phyloP scores from a whole-genome alignment of 2,113 vertebrate genomes.

The Varanus komodoensis region DNA sequence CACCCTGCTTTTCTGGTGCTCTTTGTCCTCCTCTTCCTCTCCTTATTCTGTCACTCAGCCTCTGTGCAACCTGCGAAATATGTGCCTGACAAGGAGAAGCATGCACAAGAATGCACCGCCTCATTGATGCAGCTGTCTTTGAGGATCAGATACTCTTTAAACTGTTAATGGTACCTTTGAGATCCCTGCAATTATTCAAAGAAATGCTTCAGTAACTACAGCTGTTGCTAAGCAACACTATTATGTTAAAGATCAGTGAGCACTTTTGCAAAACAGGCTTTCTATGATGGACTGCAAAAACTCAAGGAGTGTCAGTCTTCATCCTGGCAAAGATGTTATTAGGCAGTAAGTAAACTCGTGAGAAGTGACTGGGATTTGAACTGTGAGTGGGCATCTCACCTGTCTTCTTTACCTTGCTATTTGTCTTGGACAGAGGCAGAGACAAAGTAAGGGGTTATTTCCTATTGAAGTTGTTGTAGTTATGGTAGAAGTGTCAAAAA shows the following conservation, averaged over 20 bases:
- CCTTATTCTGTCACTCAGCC: background rate
- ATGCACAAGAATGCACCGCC: background rate
- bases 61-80: background rate
- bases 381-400: accelerated
- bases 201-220: conserved; percentile 30
- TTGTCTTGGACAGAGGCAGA: background rate
- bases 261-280: background rate
- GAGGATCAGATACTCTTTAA: conserved; percentile 2
- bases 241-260: background rate
- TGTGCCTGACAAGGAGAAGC: background rate
- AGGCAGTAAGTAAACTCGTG: background rate
- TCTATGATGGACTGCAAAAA: accelerated
- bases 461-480: background rate
- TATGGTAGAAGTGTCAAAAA: too few relatives aligned
- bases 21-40: background rate
- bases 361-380: background rate
- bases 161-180: conserved; percentile 8
- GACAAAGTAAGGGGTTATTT: background rate
- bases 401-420: background rate
- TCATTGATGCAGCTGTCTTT: background rate
- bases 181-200: conserved; percentile 14
- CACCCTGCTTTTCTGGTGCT: background rate
- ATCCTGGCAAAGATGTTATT: background rate
- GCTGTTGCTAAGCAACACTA: background rate
- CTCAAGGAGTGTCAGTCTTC: background rate